Percentiles rank a stretch among this genome's conserved stretches.
phyloP scores from a whole-genome alignment of 2,888 invertebrate species.

The Habrosyne pyritoides region DNA sequence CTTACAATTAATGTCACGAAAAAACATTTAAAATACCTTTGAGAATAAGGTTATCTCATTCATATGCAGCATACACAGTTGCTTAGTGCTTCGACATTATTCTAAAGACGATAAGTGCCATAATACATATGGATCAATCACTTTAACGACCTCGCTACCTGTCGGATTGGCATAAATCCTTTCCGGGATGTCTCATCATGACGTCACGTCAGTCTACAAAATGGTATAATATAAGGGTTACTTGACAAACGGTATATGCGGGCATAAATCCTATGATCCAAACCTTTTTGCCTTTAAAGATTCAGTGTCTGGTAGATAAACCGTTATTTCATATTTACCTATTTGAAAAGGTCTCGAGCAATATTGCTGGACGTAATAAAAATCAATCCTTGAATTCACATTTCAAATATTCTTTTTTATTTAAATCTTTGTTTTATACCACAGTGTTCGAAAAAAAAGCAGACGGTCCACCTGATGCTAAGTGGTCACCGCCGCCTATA shows the following conservation, averaged over 20 bases:
- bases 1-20: no score
- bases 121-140: slow-evolving; percentile 4
- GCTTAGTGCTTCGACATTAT: not conserved
- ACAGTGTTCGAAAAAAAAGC: no score
- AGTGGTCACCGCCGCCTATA: no score
- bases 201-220: slow-evolving; percentile 4
- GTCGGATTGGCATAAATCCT: not conserved
- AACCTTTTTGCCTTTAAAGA: not conserved
- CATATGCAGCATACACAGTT: no score
- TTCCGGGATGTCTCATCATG: not conserved
- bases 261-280: not conserved
- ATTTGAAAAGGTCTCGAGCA: no score
- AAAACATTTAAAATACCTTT: no score
- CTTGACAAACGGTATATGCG: not conserved
- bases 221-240: not conserved
- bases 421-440: no score
- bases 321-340: not conserved
- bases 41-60: no score
- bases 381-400: no score
- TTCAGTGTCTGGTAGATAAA: not conserved
- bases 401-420: no score
- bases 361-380: no score
- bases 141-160: not conserved
- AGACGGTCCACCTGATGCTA: no score
- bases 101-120: not conserved